Conservation (phyloP, 2,888 invertebrate species). For the Mamestra brassicae region DNA sequence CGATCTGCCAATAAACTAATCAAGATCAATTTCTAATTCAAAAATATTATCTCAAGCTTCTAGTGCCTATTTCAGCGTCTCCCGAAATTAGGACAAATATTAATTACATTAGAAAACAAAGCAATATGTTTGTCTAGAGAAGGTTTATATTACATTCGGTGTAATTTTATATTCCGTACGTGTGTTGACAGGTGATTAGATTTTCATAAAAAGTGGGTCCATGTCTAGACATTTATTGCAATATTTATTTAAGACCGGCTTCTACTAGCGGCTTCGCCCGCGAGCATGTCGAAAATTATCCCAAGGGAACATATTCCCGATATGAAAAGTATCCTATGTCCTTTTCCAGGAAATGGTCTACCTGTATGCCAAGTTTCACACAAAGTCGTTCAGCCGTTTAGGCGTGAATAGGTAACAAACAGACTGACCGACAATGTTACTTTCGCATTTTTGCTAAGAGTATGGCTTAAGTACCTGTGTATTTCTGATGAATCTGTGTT, state of each 20-base stretch:
- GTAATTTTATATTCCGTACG: slow-evolving; percentile 65
- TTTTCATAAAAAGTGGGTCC: slow-evolving; percentile 50
- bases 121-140: slow-evolving; percentile 20
- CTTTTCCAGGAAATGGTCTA: too few species aligned
- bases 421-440: too few species aligned
- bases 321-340: too few species aligned
- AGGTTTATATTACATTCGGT: slow-evolving; percentile 59
- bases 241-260: slow-evolving; percentile 18
- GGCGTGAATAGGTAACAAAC: too few species aligned
- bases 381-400: too few species aligned
- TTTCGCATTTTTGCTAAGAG: too few species aligned
- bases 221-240: slow-evolving; percentile 45
- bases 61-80: slow-evolving; percentile 15
- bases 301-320: too few species aligned
- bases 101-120: slow-evolving; percentile 49
- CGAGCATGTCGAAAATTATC: neutral
- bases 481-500: too few species aligned
- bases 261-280: neutral
- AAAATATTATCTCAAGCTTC: neutral
- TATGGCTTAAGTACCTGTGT: too few species aligned
- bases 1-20: neutral
- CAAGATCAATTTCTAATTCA: neutral
- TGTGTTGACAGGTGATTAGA: slow-evolving; percentile 48
- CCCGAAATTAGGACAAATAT: slow-evolving; percentile 31
- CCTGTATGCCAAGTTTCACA: too few species aligned